Percentiles rank a stretch among this genome's conserved stretches.
These are phyloP conservation scores for Dryobates pubescens DNA, from an alignment of 2,797 vertebrate genomes.

Conservation along the genomic window DNA sequence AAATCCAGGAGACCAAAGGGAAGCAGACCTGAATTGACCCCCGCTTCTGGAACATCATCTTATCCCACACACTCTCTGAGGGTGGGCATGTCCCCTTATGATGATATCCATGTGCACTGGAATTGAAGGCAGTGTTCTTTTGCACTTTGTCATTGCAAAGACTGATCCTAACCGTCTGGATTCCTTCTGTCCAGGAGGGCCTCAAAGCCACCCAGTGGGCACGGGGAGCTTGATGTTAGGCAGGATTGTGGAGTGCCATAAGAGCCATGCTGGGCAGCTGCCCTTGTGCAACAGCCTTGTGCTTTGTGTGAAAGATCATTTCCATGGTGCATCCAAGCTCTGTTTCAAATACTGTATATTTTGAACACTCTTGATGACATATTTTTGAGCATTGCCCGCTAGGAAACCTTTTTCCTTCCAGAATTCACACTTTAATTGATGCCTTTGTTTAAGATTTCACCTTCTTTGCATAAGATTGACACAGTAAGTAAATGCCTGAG, in stretches of 20 bases:
- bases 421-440: slow-evolving; percentile 1
- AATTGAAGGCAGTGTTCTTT: neutral
- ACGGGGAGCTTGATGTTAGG: neutral
- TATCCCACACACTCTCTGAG: fast-evolving
- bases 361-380: neutral
- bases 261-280: neutral
- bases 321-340: neutral
- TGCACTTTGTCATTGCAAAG: neutral
- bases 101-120: fast-evolving
- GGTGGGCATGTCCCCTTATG: neutral
- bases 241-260: neutral
- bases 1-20: neutral
- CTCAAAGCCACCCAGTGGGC: neutral
- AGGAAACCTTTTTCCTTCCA: neutral
- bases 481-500: slow-evolving; percentile 15
- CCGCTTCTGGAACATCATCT: neutral
- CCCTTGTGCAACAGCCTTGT: neutral
- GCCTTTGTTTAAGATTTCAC: neutral
- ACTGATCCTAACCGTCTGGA: neutral
- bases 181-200: neutral
- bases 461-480: slow-evolving; percentile 23
- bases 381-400: neutral
- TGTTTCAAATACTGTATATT: neutral
- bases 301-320: neutral
- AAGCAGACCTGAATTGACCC: neutral